Conservation (phyloP, 2,113 vertebrate genomes). For the Proterorhinus semilunaris region DNA sequence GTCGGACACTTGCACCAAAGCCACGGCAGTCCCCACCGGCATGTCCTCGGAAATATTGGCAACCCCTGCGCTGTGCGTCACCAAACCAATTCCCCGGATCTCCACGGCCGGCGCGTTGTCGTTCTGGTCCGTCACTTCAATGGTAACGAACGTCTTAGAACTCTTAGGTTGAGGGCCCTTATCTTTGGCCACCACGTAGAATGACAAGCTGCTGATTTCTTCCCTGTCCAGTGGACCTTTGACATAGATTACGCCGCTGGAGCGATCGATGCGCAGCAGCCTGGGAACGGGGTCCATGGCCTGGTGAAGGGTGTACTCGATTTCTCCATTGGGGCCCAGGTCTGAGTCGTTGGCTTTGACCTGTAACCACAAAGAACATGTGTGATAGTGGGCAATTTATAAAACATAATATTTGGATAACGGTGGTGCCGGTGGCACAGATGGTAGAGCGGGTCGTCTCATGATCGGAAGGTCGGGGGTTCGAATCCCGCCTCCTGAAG, state of each 20-base stretch:
- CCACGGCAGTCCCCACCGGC: conserved; percentile 92
- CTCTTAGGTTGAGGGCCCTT: conserved; percentile 93
- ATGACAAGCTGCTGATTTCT: conserved; percentile 88
- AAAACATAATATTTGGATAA: not conserved
- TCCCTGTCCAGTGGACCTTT: conserved; percentile 93
- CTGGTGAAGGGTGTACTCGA: conserved; percentile 96
- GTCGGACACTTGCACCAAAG: conserved; percentile 97
- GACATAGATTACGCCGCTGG: conserved; percentile 91
- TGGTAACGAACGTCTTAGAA: conserved; percentile 90
- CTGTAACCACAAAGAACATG: conserved; percentile 67
- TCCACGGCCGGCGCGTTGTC: conserved; percentile 95
- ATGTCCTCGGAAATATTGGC: conserved; percentile 98
- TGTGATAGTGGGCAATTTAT: conserved; percentile 29
- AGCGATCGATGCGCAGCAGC: conserved; percentile 88
- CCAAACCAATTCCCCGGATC: conserved; percentile 93
- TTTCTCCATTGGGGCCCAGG: conserved; percentile 93
- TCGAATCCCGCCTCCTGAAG: no score
- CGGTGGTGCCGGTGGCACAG: no score
- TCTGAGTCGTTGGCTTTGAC: conserved; percentile 96
- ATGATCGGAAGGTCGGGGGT: no score
- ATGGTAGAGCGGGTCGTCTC: no score
- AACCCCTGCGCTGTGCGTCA: conserved; percentile 93
- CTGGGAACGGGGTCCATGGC: conserved; percentile 88
- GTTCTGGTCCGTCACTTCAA: conserved; percentile 95
- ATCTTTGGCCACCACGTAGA: conserved; percentile 92